Conservation (phyloP, 2,797 vertebrate species). For the Atherinosoma microstoma region DNA sequence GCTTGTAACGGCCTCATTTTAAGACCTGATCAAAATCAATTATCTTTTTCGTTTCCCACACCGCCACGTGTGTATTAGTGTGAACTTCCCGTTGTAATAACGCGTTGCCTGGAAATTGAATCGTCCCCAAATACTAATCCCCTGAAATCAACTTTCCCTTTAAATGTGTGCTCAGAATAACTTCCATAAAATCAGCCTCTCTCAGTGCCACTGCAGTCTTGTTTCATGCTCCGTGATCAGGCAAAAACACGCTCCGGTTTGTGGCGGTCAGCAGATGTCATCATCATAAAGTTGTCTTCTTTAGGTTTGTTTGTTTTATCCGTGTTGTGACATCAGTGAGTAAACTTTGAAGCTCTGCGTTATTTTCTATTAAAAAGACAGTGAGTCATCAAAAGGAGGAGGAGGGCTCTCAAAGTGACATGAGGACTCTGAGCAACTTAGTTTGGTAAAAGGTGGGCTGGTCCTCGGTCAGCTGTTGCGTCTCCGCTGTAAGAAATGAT, state of each 20-base stretch:
- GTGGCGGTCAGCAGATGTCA: slow-evolving; percentile 1
- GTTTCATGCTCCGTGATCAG: not conserved
- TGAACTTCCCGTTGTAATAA: slow-evolving; percentile 55
- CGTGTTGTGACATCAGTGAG: slow-evolving; percentile 74
- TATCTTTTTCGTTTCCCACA: not conserved
- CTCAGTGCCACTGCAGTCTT: slow-evolving; percentile 24
- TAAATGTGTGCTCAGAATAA: slow-evolving; percentile 55
- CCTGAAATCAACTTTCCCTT: slow-evolving; percentile 38
- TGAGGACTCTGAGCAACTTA: slow-evolving; percentile 48
- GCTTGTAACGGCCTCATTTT: not conserved
- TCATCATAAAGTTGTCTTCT: slow-evolving; percentile 36
- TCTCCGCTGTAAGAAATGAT: slow-evolving; percentile 62
- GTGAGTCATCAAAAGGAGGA: slow-evolving; percentile 74
- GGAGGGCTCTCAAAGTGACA: slow-evolving; percentile 45
- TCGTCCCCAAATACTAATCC: slow-evolving; percentile 24
- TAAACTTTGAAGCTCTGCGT: slow-evolving; percentile 59
- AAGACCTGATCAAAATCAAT: not conserved
- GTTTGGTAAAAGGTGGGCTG: slow-evolving; percentile 74
- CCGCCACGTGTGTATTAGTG: slow-evolving; percentile 52
- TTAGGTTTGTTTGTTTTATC: slow-evolving; percentile 53
- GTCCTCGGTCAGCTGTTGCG: slow-evolving; percentile 75
- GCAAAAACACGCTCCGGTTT: not conserved
- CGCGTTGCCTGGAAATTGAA: slow-evolving; percentile 55
- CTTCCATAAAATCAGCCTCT: slow-evolving; percentile 56
- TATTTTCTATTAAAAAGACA: slow-evolving; percentile 77